These are phyloP conservation scores for Ornithorhynchus anatinus DNA, from an alignment of 2,113 vertebrate genomes.

Conservation along the genomic window DNA sequence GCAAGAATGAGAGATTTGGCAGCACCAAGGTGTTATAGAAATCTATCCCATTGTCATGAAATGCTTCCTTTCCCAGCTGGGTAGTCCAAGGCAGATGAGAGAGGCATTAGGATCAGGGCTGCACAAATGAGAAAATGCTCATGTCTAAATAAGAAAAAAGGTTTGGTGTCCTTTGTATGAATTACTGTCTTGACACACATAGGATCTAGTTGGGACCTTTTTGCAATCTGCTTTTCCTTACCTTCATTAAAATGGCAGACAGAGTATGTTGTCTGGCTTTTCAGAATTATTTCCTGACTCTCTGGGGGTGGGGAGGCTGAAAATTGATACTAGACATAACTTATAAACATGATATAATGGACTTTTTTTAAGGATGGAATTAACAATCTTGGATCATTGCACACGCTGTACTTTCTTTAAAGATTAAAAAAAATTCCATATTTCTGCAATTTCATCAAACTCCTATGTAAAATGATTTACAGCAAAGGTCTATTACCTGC, in stretches of 20 bases:
- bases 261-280: conserved; percentile 33
- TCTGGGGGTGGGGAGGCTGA: background rate
- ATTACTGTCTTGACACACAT: conserved; percentile 36
- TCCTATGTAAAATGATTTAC: conserved; percentile 10
- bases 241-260: conserved; percentile 15
- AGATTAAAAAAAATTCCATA: background rate
- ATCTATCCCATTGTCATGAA: conserved; percentile 16
- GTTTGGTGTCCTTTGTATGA: conserved; percentile 15
- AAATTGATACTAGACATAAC: conserved; percentile 15
- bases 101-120: background rate
- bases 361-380: conserved; percentile 4
- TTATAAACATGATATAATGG: conserved; percentile 11
- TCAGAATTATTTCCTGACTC: conserved; percentile 36
- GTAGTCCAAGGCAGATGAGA: conserved; percentile 14
- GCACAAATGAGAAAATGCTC: background rate
- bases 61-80: conserved; percentile 25
- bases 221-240: conserved; percentile 34
- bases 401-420: background rate
- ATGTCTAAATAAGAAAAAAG: background rate
- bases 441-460: background rate
- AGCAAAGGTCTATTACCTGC: background rate
- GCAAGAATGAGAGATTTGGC: conserved; percentile 29
- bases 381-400: background rate
- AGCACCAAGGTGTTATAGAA: conserved; percentile 37
- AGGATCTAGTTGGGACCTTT: conserved; percentile 18